A percentile compares a stretch with the other conserved stretches of the same genome.
These are phyloP conservation scores for Ciona savignyi DNA, from an alignment of 23 tunicate species.

Conservation along the genomic window DNA sequence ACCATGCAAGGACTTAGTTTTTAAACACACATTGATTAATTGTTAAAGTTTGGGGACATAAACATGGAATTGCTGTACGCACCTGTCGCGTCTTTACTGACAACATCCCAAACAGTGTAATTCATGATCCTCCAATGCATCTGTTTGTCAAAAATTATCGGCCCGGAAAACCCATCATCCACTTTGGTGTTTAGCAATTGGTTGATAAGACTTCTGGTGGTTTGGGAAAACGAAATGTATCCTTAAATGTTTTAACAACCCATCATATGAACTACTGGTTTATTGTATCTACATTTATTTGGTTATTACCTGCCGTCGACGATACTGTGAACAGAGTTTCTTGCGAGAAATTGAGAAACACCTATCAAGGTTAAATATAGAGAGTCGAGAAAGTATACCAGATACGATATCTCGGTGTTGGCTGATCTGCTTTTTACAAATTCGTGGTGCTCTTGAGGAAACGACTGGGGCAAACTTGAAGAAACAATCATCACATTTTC, in stretches of 20 bases:
- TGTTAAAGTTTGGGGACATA: too few species aligned
- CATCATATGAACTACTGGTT: too few species aligned
- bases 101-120: slow-evolving; percentile 30
- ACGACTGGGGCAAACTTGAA: slow-evolving; percentile 6
- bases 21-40: too few species aligned
- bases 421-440: not conserved
- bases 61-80: too few species aligned
- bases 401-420: not conserved
- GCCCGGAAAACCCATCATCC: slow-evolving; percentile 25
- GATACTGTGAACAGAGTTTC: not conserved
- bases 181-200: not conserved
- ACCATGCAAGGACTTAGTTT: too few species aligned
- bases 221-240: not conserved
- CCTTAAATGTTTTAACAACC: too few species aligned
- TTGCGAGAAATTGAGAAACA: not conserved
- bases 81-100: not conserved
- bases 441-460: not conserved
- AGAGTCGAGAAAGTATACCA: slow-evolving; percentile 22
- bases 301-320: slow-evolving; percentile 1
- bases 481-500: slow-evolving; percentile 22
- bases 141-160: not conserved
- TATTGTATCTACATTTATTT: too few species aligned
- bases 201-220: not conserved
- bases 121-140: slow-evolving; percentile 2
- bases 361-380: slow-evolving; percentile 7